A percentile compares a stretch with the other conserved stretches of the same genome.
Conservation (phyloP, 2,888 invertebrate genomes). For the Cephalotes varians region DNA sequence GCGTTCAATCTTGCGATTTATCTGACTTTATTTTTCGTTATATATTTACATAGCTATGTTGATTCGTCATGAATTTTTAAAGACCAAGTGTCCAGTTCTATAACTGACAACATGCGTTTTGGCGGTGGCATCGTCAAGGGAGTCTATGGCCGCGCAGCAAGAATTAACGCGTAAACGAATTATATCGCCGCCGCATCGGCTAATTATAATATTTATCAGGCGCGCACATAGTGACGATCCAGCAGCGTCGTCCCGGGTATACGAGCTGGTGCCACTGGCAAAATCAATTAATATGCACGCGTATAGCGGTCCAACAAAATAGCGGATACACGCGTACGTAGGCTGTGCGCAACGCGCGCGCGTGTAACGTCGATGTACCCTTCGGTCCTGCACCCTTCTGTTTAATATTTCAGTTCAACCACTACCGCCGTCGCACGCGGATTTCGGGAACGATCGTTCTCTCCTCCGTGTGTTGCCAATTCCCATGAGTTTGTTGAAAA, state of each 20-base stretch:
- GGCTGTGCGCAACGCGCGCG: slow-evolving; percentile 8
- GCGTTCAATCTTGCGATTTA: not conserved
- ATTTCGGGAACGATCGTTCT: slow-evolving; percentile 68
- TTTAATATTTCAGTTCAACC: slow-evolving; percentile 80
- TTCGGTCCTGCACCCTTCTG: slow-evolving; percentile 63
- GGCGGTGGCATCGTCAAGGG: slow-evolving; percentile 21
- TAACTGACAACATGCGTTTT: slow-evolving; percentile 20
- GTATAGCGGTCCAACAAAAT: slow-evolving; percentile 60
- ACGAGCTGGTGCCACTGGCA: slow-evolving; percentile 28
- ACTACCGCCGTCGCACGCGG: slow-evolving; percentile 45
- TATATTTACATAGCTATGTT: not conserved
- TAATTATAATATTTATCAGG: slow-evolving; percentile 80
- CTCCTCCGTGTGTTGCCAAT: slow-evolving; percentile 75
- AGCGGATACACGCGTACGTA: slow-evolving; percentile 35
- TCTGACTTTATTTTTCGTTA: not conserved
- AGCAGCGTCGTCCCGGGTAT: slow-evolving; percentile 54
- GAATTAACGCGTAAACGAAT: slow-evolving; percentile 51
- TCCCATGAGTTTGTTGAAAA: slow-evolving; percentile 80
- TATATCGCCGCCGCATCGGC: slow-evolving; percentile 68
- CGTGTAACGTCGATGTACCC: slow-evolving; percentile 26
- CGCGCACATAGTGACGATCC: slow-evolving; percentile 36
- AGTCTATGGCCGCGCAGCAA: slow-evolving; percentile 1
- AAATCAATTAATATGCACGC: slow-evolving; percentile 63
- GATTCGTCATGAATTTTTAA: not conserved
- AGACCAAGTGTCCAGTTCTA: not conserved